Evolutionary conservation across 2,113 vertebrate genomes (phyloP), one percentile per base, ranked within the genome.

Genomic region (Rhinolophus ferrumequinum): DNA sequence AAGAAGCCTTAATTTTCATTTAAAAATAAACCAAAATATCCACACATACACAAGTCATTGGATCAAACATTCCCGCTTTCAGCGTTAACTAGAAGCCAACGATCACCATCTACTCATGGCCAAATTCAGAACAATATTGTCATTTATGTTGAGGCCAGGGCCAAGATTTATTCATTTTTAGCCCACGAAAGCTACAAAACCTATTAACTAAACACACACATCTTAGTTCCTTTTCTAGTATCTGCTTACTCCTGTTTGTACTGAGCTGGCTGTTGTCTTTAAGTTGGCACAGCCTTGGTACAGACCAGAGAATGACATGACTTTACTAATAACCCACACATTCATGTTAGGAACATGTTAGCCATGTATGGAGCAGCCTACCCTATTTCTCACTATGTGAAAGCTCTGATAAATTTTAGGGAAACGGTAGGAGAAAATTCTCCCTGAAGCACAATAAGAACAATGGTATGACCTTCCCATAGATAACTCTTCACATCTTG

Each of bases 1-100:
- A 93, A 90, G 60, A 54, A 91, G 6, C n/a, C 30, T 96, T 82
- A 80, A 50, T 92, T 97, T 97, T 90, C 70, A 41, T 69, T 80
- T 70, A 70, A 87, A 92, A 96, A 92, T 14, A 93, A 83, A 8
- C 41, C 26, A 21, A 75, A 96, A 88, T 47, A 69, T 69, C 8
- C 21, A 35, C 19, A 47, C 8, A 47, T 24, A 91, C 24, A 67
- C 6, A 76, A 24, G 11, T 86, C n/a, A 54, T 26, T 80, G 82
- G 28, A 50, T 92, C 19, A 81, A 75, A 90, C 14, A 84, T 14
- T 92, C 50, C 22, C 11, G 66, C 26, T 54, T 93, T 76, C 24
- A 96, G 38, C 69, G 81, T 76, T 96, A 92, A 87, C 52, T 75
- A 89, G 80, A 94, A 92, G 90, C 44, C 47, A 56, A 73, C 90